These are phyloP conservation scores for Chloropsis hardwickii DNA, from an alignment of 2,113 vertebrate species.

Conservation along the genomic window DNA sequence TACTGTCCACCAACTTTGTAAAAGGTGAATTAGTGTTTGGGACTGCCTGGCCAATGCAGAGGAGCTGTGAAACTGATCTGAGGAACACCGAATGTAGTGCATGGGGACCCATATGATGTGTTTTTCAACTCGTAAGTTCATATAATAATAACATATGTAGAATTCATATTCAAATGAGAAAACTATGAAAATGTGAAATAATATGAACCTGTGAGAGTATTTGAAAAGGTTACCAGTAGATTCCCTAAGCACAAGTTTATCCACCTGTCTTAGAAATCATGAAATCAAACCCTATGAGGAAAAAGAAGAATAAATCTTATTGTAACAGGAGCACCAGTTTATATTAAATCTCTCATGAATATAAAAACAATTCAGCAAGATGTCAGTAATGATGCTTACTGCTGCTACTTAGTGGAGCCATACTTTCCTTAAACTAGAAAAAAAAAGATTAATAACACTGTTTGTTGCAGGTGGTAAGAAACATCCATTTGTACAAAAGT, in stretches of 20 bases:
- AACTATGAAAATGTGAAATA: not conserved
- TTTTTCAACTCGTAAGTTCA: not conserved
- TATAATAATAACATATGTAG: not conserved
- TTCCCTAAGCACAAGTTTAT: not conserved
- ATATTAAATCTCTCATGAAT: not conserved
- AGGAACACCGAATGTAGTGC: not conserved
- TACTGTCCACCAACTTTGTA: not conserved
- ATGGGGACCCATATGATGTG: not conserved
- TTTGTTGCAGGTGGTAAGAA: not conserved
- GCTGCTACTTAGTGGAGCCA: slow-evolving; percentile 27
- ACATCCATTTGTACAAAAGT: not conserved
- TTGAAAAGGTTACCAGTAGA: not conserved
- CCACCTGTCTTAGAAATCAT: not conserved
- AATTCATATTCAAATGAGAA: not conserved
- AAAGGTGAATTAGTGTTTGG: not conserved
- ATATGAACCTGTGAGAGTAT: not conserved
- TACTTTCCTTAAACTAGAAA: not conserved
- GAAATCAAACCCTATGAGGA: not conserved
- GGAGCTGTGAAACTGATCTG: not conserved
- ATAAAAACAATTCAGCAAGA: not conserved
- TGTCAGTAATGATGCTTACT: not conserved
- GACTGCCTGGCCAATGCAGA: not conserved
- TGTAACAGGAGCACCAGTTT: not conserved
- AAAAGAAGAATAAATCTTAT: not conserved
- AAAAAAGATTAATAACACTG: not conserved